Percentiles rank a stretch among this genome's conserved stretches.
These are phyloP conservation scores for Sisor rabdophorus DNA, from an alignment of 2,113 vertebrate species.

Conservation along the genomic window DNA sequence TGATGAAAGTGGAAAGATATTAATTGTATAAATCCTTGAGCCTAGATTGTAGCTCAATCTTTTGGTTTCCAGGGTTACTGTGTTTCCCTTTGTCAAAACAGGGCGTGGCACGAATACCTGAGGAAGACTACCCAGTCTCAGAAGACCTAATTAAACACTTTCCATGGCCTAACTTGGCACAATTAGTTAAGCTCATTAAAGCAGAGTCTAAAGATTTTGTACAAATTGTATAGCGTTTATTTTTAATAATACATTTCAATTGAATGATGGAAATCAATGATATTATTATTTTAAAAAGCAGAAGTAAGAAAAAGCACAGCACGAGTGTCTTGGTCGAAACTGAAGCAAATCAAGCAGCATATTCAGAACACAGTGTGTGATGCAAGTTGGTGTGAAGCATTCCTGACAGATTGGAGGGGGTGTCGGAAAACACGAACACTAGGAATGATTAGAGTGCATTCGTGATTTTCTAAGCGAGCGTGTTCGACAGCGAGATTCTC, in stretches of 20 bases:
- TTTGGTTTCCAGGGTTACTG: conserved; percentile 59
- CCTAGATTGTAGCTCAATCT: conserved; percentile 38
- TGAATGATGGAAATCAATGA: conserved; percentile 41
- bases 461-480: conserved; percentile 36
- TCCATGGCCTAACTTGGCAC: conserved; percentile 35
- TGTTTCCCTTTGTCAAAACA: conserved; percentile 44
- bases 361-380: conserved; percentile 34
- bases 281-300: conserved; percentile 16
- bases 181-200: conserved; percentile 50
- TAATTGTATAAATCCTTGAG: conserved; percentile 42
- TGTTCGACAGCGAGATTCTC: conserved; percentile 40
- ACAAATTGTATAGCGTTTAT: background rate
- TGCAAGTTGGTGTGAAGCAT: conserved; percentile 35
- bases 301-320: background rate
- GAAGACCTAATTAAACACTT: conserved; percentile 49
- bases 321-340: conserved; percentile 9
- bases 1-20: background rate
- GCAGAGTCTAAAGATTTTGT: conserved; percentile 33
- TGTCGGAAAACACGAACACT: conserved; percentile 38
- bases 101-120: conserved; percentile 43
- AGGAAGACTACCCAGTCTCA: conserved; percentile 28
- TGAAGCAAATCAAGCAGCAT: conserved; percentile 39
- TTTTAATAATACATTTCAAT: background rate
- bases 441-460: conserved; percentile 35
- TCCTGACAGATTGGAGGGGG: conserved; percentile 29